Base-by-base conservation (phyloP, 2,888 invertebrate species). In the Dicroscelio sp. region DNA sequence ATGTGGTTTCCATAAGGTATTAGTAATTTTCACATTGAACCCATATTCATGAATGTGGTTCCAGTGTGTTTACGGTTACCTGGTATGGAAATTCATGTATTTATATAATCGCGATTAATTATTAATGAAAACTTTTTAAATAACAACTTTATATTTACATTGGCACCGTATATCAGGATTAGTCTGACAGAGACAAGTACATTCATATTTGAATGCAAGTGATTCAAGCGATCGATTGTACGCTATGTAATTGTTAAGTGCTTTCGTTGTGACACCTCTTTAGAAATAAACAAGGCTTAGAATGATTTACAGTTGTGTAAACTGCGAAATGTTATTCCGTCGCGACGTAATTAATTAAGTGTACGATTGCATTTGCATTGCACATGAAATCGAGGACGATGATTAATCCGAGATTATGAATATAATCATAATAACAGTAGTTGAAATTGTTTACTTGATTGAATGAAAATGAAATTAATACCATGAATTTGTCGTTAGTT, bases 221-320 rank as follows among this genome's bases (percentile, higher is more conserved):
- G 43, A 86, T 60, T 65, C 52, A 67, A 75, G 52, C 82, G 33
- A 60, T 33, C 60, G 48, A 79, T 76, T 76, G 76, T 73, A 30
- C 35, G 38, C 27, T 31, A n/a, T 60, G n/a, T 83, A 88, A 88
- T 88, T 88, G 88, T 88, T 60, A 55, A 55, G 25, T 55, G 52
- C 38, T 87, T 87, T 82, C 82, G 82, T 87, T 80, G 65, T 87
- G 87, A 87, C 87, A 87, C 75, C 60, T 75, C 76, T 12, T 55
- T 82, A 82, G 87, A 87, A 75, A 82, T 82, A 82, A 76, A 87
- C 71, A 82, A 82, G 87, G 58, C 87, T 87, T 82, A 67, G 67
- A 82, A 76, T 87, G 76, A 87, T 76, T 82, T 87, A 87, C 75
- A 67, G 33, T 73, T 67, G 55, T 23, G 60, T 27, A 75, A 38